Conservation (phyloP, 2,888 invertebrate species). For the Lottia gigantea region DNA sequence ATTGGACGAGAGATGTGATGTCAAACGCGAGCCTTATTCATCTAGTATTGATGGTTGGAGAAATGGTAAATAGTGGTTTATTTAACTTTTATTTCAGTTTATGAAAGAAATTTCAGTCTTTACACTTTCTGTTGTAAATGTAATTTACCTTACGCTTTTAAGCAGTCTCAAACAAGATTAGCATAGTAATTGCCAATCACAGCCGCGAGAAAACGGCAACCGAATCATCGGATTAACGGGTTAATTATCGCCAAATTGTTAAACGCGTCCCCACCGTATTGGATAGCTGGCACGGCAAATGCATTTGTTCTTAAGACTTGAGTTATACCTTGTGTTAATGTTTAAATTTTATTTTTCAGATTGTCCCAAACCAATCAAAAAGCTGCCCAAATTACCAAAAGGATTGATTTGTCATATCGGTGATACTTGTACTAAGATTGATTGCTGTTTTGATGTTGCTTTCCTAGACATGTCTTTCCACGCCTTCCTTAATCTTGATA, state of each 20-base stretch:
- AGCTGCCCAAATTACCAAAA: conserved; percentile 29
- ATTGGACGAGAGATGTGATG: conserved; percentile 13
- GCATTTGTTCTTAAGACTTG: background rate
- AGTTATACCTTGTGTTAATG: no score
- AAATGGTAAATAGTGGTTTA: conserved; percentile 8
- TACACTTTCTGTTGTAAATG: no score
- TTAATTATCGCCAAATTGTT: no score
- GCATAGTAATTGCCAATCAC: no score
- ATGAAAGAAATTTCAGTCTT: no score
- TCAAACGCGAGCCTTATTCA: conserved; percentile 3
- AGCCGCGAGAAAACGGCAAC: no score
- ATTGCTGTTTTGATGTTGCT: conserved; percentile 34
- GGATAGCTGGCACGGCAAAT: no score
- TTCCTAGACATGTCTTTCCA: conserved; percentile 27
- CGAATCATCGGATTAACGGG: no score
- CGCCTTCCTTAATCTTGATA: conserved; percentile 28
- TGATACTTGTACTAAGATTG: conserved; percentile 34
- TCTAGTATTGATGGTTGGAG: conserved; percentile 16
- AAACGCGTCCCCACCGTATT: no score
- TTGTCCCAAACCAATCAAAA: conserved; percentile 15
- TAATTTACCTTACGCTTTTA: no score
- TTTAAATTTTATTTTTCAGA: conserved; percentile 18
- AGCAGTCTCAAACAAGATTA: no score
- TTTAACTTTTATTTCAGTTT: no score
- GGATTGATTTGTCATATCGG: conserved; percentile 29